phyloP scores from a whole-genome alignment of 2,113 vertebrate species.

The Leucosticte australis region DNA sequence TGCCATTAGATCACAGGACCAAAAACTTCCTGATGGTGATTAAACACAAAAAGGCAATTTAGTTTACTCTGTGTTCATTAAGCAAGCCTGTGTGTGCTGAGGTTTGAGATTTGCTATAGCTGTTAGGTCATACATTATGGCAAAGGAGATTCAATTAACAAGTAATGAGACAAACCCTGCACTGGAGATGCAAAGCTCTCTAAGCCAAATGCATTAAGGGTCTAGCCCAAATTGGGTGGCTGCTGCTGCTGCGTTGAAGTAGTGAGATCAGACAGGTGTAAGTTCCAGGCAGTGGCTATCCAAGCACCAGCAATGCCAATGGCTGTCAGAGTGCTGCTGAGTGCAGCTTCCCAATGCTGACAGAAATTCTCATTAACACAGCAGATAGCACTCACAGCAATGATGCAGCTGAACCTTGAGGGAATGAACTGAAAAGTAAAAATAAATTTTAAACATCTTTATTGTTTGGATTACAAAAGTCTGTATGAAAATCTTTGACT shows the following conservation, averaged over 20 bases:
- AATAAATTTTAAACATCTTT: not conserved
- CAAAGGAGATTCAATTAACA: not conserved
- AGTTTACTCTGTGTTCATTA: not conserved
- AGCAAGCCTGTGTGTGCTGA: not conserved
- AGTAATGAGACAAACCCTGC: not conserved
- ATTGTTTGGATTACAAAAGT: not conserved
- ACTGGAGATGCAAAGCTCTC: not conserved
- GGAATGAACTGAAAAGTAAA: not conserved
- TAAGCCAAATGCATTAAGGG: not conserved
- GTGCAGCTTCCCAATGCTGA: not conserved
- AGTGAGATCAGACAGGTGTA: not conserved
- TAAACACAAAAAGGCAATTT: not conserved
- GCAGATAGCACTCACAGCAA: not conserved
- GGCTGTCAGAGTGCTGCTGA: not conserved
- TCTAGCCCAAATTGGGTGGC: not conserved
- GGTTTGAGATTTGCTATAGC: not conserved
- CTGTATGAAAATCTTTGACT: not conserved
- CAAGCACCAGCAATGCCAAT: not conserved
- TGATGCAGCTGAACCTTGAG: not conserved
- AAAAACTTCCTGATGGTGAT: not conserved
- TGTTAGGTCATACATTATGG: not conserved
- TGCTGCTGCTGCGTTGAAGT: not conserved
- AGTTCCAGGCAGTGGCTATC: not conserved
- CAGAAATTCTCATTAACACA: not conserved
- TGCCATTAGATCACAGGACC: not conserved